Conservation (phyloP, 2,797 vertebrate species). For the Synanceia verrucosa region DNA sequence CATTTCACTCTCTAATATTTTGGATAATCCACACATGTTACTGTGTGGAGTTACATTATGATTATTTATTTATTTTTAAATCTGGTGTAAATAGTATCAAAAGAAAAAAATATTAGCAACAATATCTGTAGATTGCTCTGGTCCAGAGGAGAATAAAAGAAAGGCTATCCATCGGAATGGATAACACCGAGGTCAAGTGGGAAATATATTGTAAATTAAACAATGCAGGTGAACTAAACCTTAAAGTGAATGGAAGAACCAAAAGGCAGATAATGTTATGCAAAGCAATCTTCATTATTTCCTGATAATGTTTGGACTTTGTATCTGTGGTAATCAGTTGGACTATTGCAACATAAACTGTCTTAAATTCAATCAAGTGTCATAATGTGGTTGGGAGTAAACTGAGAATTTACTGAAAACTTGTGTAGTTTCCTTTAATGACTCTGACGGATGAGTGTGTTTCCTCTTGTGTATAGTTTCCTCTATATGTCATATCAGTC, state of each 20-base stretch:
- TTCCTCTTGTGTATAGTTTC: not conserved
- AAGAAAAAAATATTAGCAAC: not conserved
- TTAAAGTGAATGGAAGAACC: slow-evolving; percentile 8
- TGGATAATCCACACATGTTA: not conserved
- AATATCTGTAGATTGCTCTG: not conserved
- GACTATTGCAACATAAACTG: slow-evolving; percentile 7
- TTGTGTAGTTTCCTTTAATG: not conserved
- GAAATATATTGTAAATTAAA: not conserved
- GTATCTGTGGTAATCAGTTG: slow-evolving; percentile 1
- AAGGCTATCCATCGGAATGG: slow-evolving; percentile 2
- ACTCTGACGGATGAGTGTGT: not conserved
- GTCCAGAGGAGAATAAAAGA: not conserved
- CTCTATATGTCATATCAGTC: not conserved
- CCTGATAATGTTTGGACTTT: slow-evolving; percentile 25
- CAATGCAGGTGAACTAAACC: not conserved
- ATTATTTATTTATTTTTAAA: not conserved
- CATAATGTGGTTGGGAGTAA: slow-evolving; percentile 25
- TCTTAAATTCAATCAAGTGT: not conserved
- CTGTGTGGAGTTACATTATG: not conserved
- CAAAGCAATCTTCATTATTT: slow-evolving; percentile 5
- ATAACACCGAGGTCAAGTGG: not conserved
- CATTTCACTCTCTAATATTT: not conserved
- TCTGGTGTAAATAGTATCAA: not conserved
- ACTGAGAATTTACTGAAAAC: slow-evolving; percentile 11
- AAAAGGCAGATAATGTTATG: not conserved